Evolutionary conservation across 2,113 vertebrate species (phyloP), one percentile per base, ranked within the genome.

Genomic region (Muntiacus muntjak): DNA sequence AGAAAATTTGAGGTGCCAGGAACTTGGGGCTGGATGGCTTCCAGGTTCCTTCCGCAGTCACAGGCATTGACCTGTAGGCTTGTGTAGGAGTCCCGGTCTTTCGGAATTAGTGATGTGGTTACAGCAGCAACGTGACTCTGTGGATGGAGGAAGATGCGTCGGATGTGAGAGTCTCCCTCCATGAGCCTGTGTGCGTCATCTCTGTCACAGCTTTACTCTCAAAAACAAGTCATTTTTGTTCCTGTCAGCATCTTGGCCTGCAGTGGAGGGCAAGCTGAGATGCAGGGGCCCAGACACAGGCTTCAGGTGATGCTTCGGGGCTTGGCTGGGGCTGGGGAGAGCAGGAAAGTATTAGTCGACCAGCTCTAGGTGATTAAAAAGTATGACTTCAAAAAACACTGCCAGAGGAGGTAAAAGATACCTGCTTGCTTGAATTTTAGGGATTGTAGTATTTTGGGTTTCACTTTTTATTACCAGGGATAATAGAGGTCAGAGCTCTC

Each of bases 181-280:
- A 8, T 60, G 95, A 87, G 90, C 95, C 33, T 78, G 84, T 96
- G 95, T 98, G 98, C 98, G 97, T 98, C 98, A 97, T 97, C 98
- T 99, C 98, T 99, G 97, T 99, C 98, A 98, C 58, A 93, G 98
- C 96, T 97, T 98, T 98, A 98, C 97, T 1, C 97, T 98, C 98
- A 98, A 99, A 99, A 99, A 99, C 98, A 98, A 84, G 94, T 98
- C 93, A 58, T 67, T 98, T 98, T 97, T 94, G 87, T 95, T 98
- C 87, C 89, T 97, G 97, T 98, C 98, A 99, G 98, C 98, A 95
- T 93, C 82, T 97, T 97, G 82, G 64, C 79, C 89, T 57, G n/a
- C 50, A 95, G 92, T 91, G 90, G 88, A 50, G 78, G 58, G 25
- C 64, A 58, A 89, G 81, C n/a, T 89, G 97, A 87, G 64, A 7